Evolutionary conservation across 64 coral and sea anemone genomes (phyloP).

Genomic region (Montipora capricornis): DNA sequence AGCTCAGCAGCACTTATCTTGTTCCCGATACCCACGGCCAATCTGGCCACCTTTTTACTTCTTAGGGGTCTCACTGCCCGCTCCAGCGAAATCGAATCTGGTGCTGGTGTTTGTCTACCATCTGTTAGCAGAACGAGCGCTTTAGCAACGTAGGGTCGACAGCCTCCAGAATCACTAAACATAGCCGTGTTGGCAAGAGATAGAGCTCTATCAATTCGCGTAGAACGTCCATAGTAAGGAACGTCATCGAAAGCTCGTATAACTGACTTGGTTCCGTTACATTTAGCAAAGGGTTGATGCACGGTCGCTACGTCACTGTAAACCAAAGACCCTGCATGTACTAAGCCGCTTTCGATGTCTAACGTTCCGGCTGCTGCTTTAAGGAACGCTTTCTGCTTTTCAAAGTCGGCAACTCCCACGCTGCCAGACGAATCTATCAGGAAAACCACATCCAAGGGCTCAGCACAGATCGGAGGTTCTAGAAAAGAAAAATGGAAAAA

Average conservation of each 20-base stretch:
- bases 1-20: constrained; percentile 15
- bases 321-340: constrained; percentile 60
- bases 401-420: constrained; percentile 72
- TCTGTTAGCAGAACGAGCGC: constrained; percentile 70
- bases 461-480: constrained; percentile 14
- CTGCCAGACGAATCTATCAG: constrained; percentile 83
- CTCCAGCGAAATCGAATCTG: constrained; percentile 64
- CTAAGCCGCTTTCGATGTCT: constrained; percentile 35
- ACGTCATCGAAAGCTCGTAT: constrained; percentile 78
- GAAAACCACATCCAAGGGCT: constrained; percentile 71
- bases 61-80: constrained; percentile 14
- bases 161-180: constrained; percentile 37
- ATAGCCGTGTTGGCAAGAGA: constrained; percentile 58
- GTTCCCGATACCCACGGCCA: not conserved
- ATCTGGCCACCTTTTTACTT: constrained; percentile 21
- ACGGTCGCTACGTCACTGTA: constrained; percentile 75
- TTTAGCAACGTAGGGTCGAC: constrained; percentile 57
- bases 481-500: not conserved
- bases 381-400: constrained; percentile 81
- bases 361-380: constrained; percentile 75
- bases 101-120: constrained; percentile 74
- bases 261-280: constrained; percentile 54
- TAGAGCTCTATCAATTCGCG: constrained; percentile 81
- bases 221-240: constrained; percentile 69
- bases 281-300: constrained; percentile 65